Evolutionary conservation across 2,888 invertebrate species (phyloP).

Genomic region (Tanaodytes sp.): DNA sequence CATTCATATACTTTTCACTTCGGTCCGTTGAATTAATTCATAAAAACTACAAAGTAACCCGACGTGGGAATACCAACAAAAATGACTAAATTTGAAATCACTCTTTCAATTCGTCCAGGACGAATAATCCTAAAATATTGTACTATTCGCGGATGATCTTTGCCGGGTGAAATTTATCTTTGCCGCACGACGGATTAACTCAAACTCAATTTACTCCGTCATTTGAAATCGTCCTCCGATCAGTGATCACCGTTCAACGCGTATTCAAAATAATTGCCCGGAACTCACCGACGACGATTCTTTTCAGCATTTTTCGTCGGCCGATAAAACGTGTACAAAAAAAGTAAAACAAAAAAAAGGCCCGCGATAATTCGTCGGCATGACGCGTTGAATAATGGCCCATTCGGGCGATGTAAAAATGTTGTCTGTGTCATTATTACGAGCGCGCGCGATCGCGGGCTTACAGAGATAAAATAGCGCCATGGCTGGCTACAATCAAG

Average conservation of each 20-base stretch:
- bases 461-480: slow-evolving; percentile 47
- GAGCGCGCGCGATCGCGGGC: slow-evolving; percentile 22
- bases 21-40: no score
- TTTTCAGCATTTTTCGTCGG: slow-evolving; percentile 28
- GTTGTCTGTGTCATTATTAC: slow-evolving; percentile 36
- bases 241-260: neutral
- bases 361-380: slow-evolving; percentile 31
- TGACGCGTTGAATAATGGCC: slow-evolving; percentile 42
- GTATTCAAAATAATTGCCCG: slow-evolving; percentile 25
- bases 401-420: slow-evolving; percentile 55
- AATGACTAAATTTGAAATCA: no score
- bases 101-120: no score
- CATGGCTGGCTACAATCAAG: slow-evolving; percentile 67
- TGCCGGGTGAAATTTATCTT: no score
- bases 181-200: no score
- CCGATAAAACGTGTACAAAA: slow-evolving; percentile 25
- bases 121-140: no score
- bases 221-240: no score
- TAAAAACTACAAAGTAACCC: no score
- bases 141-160: no score
- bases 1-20: no score
- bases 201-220: no score
- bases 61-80: no score
- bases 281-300: slow-evolving; percentile 10
- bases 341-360: slow-evolving; percentile 13